Conservation (phyloP, 2,113 vertebrate genomes). For the Triplophysa siluroides region DNA sequence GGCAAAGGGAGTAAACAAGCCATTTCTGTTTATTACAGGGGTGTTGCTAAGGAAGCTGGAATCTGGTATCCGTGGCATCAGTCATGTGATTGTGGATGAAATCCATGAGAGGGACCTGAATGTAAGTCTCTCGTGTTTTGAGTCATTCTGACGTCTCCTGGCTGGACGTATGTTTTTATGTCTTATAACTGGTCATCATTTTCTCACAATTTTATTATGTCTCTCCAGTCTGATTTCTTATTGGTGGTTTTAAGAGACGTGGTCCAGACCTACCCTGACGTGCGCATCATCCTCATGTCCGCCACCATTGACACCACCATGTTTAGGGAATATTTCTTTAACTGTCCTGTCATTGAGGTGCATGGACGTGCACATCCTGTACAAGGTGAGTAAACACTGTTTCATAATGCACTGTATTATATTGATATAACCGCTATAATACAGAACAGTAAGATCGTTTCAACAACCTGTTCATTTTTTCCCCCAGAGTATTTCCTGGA, state of each 20-base stretch:
- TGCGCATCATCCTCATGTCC: slow-evolving; percentile 93
- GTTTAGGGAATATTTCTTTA: slow-evolving; percentile 96
- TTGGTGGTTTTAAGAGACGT: slow-evolving; percentile 95
- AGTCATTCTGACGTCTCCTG: no score
- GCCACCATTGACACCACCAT: slow-evolving; percentile 97
- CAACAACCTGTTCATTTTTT: neutral
- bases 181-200: no score
- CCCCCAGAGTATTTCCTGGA: slow-evolving; percentile 92
- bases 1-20: neutral
- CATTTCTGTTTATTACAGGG: slow-evolving; percentile 68
- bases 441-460: neutral
- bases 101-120: slow-evolving; percentile 98
- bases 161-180: no score
- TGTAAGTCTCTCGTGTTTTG: slow-evolving; percentile 76
- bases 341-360: slow-evolving; percentile 90
- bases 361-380: slow-evolving; percentile 90
- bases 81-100: slow-evolving; percentile 97
- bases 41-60: slow-evolving; percentile 93
- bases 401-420: neutral
- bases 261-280: slow-evolving; percentile 86
- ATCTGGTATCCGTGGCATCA: slow-evolving; percentile 93
- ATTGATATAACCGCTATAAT: neutral
- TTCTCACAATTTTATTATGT: no score
- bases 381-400: slow-evolving; percentile 76
- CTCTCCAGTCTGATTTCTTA: slow-evolving; percentile 89